These are phyloP conservation scores for Leptopilina myrica DNA, from an alignment of 2,888 invertebrate genomes.

Conservation along the genomic window DNA sequence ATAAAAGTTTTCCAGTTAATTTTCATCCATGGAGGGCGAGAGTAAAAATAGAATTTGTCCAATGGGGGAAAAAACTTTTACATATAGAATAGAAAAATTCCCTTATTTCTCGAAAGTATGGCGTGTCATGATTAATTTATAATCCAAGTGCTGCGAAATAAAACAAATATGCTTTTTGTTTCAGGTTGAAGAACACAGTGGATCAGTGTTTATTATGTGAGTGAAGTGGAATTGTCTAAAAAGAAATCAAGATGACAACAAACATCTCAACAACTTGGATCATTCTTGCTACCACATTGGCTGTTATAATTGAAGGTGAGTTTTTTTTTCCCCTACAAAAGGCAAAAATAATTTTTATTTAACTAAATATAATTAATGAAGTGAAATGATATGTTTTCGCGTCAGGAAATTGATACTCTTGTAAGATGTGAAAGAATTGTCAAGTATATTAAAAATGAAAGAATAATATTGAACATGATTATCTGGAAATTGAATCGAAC, in stretches of 20 bases:
- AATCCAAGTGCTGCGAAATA: neutral
- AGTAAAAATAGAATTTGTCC: no score
- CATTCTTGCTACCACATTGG: slow-evolving; percentile 49
- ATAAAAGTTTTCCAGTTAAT: no score
- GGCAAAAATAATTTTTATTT: no score
- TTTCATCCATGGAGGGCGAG: no score
- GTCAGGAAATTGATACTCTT: neutral
- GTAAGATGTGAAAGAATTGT: neutral
- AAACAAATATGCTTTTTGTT: slow-evolving; percentile 5
- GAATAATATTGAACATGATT: neutral
- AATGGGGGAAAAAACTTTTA: no score
- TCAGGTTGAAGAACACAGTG: neutral
- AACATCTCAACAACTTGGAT: slow-evolving; percentile 52
- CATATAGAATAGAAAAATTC: no score
- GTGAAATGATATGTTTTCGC: neutral
- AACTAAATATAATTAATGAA: slow-evolving; percentile 4
- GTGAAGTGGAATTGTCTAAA: slow-evolving; percentile 22
- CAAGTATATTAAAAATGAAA: neutral
- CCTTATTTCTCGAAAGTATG: no score
- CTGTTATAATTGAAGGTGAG: slow-evolving; percentile 52
- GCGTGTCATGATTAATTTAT: no score
- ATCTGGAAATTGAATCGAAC: slow-evolving; percentile 14
- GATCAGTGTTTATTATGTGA: slow-evolving; percentile 23
- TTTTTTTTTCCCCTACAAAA: neutral
- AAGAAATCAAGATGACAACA: slow-evolving; percentile 33